Evolutionary conservation across 1,140 invertebrate genomes (phyloP).

Genomic region (Euura lappo): DNA sequence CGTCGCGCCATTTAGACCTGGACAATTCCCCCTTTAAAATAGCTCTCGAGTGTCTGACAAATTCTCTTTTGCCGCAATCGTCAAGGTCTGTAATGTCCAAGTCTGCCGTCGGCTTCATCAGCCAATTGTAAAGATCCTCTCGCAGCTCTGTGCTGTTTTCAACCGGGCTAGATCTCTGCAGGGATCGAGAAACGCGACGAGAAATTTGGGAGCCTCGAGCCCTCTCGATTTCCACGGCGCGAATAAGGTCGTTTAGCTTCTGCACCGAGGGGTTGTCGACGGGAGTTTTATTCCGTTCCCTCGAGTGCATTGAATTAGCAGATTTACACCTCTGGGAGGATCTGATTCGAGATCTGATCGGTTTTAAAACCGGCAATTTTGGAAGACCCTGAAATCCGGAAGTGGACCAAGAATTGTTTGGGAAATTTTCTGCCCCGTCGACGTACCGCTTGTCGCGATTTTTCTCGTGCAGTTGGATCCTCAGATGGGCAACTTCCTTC

Average conservation of each 20-base stretch:
- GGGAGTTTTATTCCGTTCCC: neutral
- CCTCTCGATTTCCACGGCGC: neutral
- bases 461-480: constrained; percentile 53
- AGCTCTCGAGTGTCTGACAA: constrained; percentile 8
- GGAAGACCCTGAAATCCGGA: neutral
- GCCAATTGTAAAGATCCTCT: constrained; percentile 30
- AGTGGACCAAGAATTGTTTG: neutral
- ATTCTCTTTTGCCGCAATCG: neutral
- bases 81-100: neutral
- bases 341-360: neutral
- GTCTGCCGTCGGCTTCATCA: constrained; percentile 20
- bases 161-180: neutral
- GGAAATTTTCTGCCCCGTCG: neutral
- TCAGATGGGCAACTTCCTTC: constrained; percentile 65
- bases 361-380: neutral
- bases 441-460: constrained; percentile 46
- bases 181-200: neutral
- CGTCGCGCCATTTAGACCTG: neutral
- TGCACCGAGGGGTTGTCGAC: neutral
- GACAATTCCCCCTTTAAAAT: constrained; percentile 7
- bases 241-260: neutral
- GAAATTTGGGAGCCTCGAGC: neutral
- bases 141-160: constrained; percentile 6
- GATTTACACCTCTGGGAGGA: neutral
- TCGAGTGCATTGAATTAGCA: too few species aligned